Evolutionary conservation across 2,113 vertebrate genomes (phyloP).

Genomic region (Pseudorhombus dupliciocellatus): DNA sequence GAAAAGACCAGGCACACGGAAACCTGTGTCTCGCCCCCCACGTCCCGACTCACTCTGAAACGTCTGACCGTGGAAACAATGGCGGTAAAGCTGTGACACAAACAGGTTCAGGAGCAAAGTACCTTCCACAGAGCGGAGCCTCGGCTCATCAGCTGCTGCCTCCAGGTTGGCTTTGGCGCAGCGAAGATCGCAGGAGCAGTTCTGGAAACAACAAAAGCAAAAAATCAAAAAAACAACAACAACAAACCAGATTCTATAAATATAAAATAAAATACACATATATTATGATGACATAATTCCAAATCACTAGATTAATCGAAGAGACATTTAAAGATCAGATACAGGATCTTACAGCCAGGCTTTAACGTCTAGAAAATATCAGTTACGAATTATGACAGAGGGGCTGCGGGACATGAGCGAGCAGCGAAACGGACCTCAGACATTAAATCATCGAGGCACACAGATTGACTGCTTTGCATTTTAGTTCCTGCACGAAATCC

Average conservation of each 20-base stretch:
- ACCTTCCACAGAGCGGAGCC: not conserved
- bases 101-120: slow-evolving; percentile 16
- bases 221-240: too few relatives aligned
- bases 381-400: too few relatives aligned
- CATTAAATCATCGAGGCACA: too few relatives aligned
- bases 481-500: too few relatives aligned
- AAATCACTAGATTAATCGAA: not conserved
- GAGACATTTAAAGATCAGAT: not conserved
- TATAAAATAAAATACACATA: not conserved
- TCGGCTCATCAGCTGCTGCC: not conserved
- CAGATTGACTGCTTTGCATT: too few relatives aligned
- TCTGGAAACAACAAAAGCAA: not conserved
- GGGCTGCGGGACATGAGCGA: not conserved
- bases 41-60: slow-evolving; percentile 20
- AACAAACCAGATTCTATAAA: not conserved
- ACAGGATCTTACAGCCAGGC: too few relatives aligned
- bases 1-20: not conserved
- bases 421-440: too few relatives aligned
- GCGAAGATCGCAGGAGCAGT: not conserved
- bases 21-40: not conserved
- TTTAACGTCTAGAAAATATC: not conserved
- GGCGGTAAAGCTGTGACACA: slow-evolving; percentile 26
- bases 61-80: slow-evolving; percentile 21
- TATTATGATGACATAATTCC: not conserved
- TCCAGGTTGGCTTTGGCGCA: slow-evolving; percentile 8